Percentiles rank a stretch among this genome's conserved stretches.
Evolutionary conservation across 2,888 invertebrate species (phyloP).

Genomic region (Malthinus seriepunctatus): DNA sequence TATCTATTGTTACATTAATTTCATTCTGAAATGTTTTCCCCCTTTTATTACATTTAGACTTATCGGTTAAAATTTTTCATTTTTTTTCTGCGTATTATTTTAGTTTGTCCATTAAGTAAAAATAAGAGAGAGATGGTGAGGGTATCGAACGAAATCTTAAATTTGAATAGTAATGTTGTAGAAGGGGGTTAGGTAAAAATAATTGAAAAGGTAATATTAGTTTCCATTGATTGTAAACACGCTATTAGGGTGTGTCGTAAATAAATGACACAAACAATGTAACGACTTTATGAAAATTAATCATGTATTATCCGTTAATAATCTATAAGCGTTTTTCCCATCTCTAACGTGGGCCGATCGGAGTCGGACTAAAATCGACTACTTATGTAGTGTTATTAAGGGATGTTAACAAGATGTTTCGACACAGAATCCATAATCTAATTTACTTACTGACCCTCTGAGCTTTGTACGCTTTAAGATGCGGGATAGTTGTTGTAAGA

Average conservation of each 20-base stretch:
- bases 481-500: too few relatives aligned
- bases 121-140: constrained; percentile 44
- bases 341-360: constrained; percentile 4
- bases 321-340: constrained; percentile 33
- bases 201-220: constrained; percentile 41
- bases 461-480: too few relatives aligned
- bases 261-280: constrained; percentile 44
- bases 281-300: constrained; percentile 48
- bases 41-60: constrained; percentile 16
- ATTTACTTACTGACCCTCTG: too few relatives aligned
- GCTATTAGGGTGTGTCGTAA: constrained; percentile 44
- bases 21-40: constrained; percentile 17
- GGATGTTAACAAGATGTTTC: too few relatives aligned
- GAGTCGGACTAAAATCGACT: background rate
- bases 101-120: constrained; percentile 38
- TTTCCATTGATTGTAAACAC: constrained; percentile 47
- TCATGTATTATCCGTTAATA: constrained; percentile 40
- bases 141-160: constrained; percentile 49
- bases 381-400: background rate
- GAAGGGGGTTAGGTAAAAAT: constrained; percentile 24
- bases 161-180: constrained; percentile 45
- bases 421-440: too few relatives aligned
- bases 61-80: constrained; percentile 2
- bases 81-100: constrained; percentile 10
- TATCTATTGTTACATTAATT: constrained; percentile 34